Evolutionary conservation across 2,888 invertebrate species (phyloP), one percentile per base, ranked within the genome.

Genomic region (Chironomus riparius): DNA sequence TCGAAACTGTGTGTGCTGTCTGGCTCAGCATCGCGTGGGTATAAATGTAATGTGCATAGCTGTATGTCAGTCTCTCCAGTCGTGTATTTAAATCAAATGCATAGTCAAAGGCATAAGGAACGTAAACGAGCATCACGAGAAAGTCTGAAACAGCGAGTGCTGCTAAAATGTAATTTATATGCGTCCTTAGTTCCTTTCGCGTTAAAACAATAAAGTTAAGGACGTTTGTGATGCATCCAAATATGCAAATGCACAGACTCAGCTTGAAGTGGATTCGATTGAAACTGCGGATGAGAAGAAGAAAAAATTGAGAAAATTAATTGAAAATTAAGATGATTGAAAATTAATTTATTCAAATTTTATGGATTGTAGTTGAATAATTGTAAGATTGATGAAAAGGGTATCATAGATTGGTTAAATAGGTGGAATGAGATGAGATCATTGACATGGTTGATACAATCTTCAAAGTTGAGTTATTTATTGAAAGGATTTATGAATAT

Each of bases 51-150:
- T 10, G 13, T 2, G 69, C 76, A 18, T 69, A 76, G 12, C 13
- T 47, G 15, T 70, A 70, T 62, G 87, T 87, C 78, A 86, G 87
- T 62, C 86, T 86, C 76, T 87, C 86, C 65, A 85, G 83, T n/a
- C 86, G 79, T 78, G 79, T 38, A 18, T 74, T 74, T 13, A 74
- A 47, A 47, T 68, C 18, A 61, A 74, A 68, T 13, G 47, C 74
- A 38, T 74, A 68, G 12, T 74, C 74, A 4, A 65, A 4, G 4
- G 92, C 91, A 82, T 93, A 96, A 0, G 97, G 96, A 78, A 97
- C 92, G 83, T 97, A 97, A 80, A 95, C 95, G 80, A 97, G 86
- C 91, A 97, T 97, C 15, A 97, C 96, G n/a, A 95, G 87, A 47
- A 97, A 87, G 82, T 97, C 97, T 15, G 97, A 94, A 7, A 96